A percentile compares a stretch with the other conserved stretches of the same genome.
phyloP scores from a whole-genome alignment of 2,797 vertebrate genomes.

The Mionectes olivaceus region DNA sequence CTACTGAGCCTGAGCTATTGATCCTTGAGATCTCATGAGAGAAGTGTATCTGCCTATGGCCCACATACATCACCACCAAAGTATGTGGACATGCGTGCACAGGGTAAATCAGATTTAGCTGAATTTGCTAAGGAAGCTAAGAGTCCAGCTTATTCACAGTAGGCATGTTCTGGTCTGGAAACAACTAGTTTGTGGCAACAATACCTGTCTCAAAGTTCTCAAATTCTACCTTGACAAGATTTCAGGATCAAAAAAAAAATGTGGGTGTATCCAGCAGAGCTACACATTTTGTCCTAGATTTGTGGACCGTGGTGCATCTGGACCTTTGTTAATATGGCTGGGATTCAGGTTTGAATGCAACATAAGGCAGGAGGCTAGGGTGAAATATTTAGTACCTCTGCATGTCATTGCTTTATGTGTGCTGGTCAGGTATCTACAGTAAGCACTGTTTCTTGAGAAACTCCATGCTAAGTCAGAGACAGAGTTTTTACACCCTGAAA shows the following conservation, averaged over 20 bases:
- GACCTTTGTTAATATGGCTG: background rate
- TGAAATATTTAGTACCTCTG: background rate
- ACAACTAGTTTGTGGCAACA: background rate
- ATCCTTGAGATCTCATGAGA: background rate
- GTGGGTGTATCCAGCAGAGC: background rate
- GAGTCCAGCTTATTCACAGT: background rate
- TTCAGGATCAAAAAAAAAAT: background rate
- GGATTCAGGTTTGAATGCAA: background rate
- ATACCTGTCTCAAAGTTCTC: background rate
- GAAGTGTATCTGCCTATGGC: background rate
- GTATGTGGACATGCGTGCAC: background rate
- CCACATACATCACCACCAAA: background rate
- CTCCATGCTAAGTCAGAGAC: background rate
- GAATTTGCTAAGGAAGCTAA: background rate
- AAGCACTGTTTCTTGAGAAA: background rate
- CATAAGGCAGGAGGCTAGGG: background rate
- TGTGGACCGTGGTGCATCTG: background rate
- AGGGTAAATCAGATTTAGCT: background rate
- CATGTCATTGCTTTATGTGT: background rate
- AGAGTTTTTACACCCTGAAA: background rate
- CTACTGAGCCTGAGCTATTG: background rate
- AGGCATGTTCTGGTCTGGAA: background rate
- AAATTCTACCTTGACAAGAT: background rate
- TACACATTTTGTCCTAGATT: background rate
- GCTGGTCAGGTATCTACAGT: background rate